phyloP scores from a whole-genome alignment of 2,113 vertebrate genomes.

The Megaleporinus macrocephalus region DNA sequence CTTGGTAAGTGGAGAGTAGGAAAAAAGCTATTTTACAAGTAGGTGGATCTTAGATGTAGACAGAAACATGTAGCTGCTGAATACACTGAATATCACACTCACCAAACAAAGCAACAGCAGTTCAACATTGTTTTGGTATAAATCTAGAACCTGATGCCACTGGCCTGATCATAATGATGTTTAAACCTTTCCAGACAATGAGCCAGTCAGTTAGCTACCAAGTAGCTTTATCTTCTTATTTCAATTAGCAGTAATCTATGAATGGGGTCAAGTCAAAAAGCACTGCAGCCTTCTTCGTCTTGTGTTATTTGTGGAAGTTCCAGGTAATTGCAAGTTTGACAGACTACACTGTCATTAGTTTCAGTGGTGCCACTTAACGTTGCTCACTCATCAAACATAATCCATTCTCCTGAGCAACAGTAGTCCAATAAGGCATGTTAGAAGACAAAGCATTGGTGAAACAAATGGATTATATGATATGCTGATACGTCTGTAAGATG shows the following conservation, averaged over 20 bases:
- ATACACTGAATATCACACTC: too few species aligned
- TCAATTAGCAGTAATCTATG: neutral
- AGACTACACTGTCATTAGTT: neutral
- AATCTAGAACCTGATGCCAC: neutral
- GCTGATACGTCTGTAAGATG: too few species aligned
- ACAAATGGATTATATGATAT: too few species aligned
- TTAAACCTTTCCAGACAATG: neutral
- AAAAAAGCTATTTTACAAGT: too few species aligned
- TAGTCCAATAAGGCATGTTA: too few species aligned
- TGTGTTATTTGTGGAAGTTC: neutral
- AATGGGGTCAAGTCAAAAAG: neutral
- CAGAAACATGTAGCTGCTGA: too few species aligned
- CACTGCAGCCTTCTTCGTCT: neutral
- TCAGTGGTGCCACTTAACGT: neutral
- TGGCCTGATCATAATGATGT: neutral
- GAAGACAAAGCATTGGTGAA: too few species aligned
- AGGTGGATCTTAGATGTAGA: too few species aligned
- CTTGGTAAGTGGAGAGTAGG: too few species aligned
- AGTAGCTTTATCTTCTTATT: neutral
- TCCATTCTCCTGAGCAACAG: too few species aligned
- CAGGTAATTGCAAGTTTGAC: neutral
- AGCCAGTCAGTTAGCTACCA: neutral
- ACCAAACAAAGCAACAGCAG: neutral
- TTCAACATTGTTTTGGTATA: neutral
- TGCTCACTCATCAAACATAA: too few species aligned